phyloP scores from a whole-genome alignment of 2,888 invertebrate species.

The Scrobipalpa costella region DNA sequence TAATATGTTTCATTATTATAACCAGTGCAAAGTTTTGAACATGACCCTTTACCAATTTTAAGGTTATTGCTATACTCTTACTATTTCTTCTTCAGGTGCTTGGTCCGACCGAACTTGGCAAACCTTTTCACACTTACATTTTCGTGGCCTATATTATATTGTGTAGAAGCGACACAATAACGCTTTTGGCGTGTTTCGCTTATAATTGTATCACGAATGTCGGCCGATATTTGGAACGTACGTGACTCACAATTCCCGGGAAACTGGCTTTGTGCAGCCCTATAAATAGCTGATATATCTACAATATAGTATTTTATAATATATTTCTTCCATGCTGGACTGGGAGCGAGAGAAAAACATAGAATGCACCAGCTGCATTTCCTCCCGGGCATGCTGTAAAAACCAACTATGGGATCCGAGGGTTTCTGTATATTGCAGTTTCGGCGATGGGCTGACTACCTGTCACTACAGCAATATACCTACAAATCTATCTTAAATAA shows the following conservation, averaged over 20 bases:
- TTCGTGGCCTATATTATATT: slow-evolving; percentile 22
- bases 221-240: slow-evolving; percentile 48
- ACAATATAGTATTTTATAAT: not conserved
- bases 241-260: slow-evolving; percentile 51
- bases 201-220: slow-evolving; percentile 64
- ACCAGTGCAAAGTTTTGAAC: no score
- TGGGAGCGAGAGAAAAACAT: no score
- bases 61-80: not conserved
- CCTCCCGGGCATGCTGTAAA: no score
- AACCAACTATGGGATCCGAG: no score
- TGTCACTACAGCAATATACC: no score
- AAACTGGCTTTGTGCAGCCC: slow-evolving; percentile 26
- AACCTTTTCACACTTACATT: not conserved
- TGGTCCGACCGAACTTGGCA: not conserved
- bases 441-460: no score
- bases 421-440: no score
- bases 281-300: slow-evolving; percentile 3
- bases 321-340: no score
- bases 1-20: no score
- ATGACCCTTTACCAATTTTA: no score
- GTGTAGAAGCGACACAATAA: slow-evolving; percentile 57
- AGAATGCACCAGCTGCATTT: no score
- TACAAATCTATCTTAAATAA: no score
- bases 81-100: not conserved
- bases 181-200: slow-evolving; percentile 45